Percentiles rank a stretch among this genome's conserved stretches.
phyloP scores from a whole-genome alignment of 2,888 invertebrate genomes.

The Syrista parreyssii region DNA sequence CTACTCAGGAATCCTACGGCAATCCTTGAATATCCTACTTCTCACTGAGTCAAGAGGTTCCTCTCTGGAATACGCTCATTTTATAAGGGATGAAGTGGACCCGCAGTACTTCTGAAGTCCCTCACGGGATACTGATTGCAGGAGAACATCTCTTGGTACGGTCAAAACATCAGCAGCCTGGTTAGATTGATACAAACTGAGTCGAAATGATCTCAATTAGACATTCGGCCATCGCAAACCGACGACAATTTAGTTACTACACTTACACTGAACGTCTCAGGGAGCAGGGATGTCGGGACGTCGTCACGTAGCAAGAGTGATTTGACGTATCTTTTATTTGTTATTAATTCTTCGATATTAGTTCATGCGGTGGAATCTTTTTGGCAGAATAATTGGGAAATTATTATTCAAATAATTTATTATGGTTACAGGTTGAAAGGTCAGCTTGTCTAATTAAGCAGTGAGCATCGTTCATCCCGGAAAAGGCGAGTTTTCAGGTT shows the following conservation, averaged over 20 bases:
- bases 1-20: background rate
- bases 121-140: background rate
- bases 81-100: background rate
- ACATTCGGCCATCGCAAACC: slow-evolving; percentile 28
- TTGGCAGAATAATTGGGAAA: background rate
- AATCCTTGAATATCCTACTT: background rate
- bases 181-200: slow-evolving; percentile 42
- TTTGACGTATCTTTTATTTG: background rate
- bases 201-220: slow-evolving; percentile 45
- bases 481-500: background rate
- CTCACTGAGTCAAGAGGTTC: background rate
- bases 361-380: background rate
- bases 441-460: background rate
- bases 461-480: background rate
- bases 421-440: background rate
- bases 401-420: background rate
- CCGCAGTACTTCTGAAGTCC: background rate
- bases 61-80: background rate
- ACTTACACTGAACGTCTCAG: background rate
- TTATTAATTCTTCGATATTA: background rate
- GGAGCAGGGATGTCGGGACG: background rate
- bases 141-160: background rate
- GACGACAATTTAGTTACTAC: background rate
- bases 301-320: background rate
- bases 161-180: slow-evolving; percentile 35